Percentiles rank a stretch among this genome's conserved stretches.
phyloP scores from a whole-genome alignment of 2,797 vertebrate genomes.

The Gouania willdenowi region DNA sequence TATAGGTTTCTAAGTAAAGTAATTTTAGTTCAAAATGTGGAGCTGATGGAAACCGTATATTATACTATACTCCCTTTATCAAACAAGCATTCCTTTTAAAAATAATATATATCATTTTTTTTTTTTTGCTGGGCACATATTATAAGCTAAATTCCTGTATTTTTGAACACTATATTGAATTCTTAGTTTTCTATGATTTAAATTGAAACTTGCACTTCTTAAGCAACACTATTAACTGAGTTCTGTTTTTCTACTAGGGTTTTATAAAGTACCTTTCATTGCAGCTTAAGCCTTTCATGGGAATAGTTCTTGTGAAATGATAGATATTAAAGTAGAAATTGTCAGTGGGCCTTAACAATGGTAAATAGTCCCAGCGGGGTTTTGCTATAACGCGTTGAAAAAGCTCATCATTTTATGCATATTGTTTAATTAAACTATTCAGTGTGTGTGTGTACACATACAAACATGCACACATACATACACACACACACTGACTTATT shows the following conservation, averaged over 20 bases:
- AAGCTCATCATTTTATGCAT: slow-evolving; percentile 20
- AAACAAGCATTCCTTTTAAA: too few relatives aligned
- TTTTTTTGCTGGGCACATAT: too few relatives aligned
- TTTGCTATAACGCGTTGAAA: slow-evolving; percentile 19
- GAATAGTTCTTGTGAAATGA: slow-evolving; percentile 19
- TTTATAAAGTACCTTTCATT: slow-evolving; percentile 23
- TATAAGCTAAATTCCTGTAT: too few relatives aligned
- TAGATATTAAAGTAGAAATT: slow-evolving; percentile 24
- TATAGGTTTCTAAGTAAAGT: too few relatives aligned
- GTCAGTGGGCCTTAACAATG: slow-evolving; percentile 13
- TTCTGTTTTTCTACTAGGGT: slow-evolving; percentile 18
- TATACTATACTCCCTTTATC: too few relatives aligned
- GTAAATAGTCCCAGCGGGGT: slow-evolving; percentile 3
- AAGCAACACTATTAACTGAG: too few relatives aligned
- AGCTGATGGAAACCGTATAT: too few relatives aligned
- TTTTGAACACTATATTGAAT: too few relatives aligned
- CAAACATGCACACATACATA: slow-evolving; percentile 1
- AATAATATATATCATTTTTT: too few relatives aligned
- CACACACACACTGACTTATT: slow-evolving; percentile 25
- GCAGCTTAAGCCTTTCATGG: slow-evolving; percentile 22
- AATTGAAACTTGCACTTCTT: too few relatives aligned
- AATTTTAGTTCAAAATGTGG: too few relatives aligned
- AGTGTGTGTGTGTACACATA: slow-evolving; percentile 1
- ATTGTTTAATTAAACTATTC: slow-evolving; percentile 19
- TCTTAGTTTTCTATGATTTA: too few relatives aligned